Conservation (phyloP, 2,797 vertebrate species). For the Otolemur crassicaudatus region DNA sequence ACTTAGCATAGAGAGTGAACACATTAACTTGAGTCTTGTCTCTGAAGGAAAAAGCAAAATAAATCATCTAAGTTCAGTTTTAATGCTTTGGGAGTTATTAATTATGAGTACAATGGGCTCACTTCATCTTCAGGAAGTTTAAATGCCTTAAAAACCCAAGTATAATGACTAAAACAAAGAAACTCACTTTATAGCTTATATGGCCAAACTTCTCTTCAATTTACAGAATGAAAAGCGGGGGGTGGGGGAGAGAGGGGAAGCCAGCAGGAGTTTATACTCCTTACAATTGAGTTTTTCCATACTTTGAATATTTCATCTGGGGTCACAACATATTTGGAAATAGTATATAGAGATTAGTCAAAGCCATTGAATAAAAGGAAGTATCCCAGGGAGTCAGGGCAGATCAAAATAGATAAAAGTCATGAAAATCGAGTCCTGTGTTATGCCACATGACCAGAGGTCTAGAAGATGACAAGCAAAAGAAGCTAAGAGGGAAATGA, state of each 20-base stretch:
- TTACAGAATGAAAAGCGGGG: neutral
- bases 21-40: neutral
- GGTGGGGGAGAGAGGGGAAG: too few relatives aligned
- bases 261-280: neutral
- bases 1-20: neutral
- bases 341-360: neutral
- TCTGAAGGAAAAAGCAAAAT: neutral
- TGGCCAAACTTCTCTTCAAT: neutral
- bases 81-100: constrained; percentile 21
- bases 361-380: neutral
- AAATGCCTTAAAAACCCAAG: neutral
- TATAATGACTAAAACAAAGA: neutral
- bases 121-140: neutral
- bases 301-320: neutral
- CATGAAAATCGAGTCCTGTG: neutral
- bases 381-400: neutral
- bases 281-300: neutral
- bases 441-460: neutral
- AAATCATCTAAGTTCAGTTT: neutral
- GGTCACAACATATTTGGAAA: neutral
- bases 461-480: neutral
- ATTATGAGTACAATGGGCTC: neutral
- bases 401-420: constrained; percentile 2
- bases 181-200: neutral
- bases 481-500: neutral